Conservation (phyloP, 2,113 vertebrate genomes). For the Xenotilapia leptura region DNA sequence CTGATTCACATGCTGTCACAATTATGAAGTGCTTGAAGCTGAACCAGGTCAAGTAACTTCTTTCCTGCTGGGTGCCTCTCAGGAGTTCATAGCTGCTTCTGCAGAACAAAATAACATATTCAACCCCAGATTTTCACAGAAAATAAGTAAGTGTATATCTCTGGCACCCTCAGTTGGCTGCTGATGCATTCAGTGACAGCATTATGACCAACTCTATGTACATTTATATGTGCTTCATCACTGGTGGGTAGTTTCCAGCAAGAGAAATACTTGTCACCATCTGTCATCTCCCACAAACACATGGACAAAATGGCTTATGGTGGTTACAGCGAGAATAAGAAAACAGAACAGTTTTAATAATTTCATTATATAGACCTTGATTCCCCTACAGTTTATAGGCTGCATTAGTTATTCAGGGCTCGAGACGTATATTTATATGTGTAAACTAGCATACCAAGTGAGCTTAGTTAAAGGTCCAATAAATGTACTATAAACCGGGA, state of each 20-base stretch:
- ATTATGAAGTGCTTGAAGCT: neutral
- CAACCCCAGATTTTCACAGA: neutral
- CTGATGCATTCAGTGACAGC: neutral
- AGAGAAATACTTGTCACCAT: slow-evolving; percentile 15
- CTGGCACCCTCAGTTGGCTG: neutral
- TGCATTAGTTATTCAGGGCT: neutral
- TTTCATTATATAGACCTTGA: neutral
- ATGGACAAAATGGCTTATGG: neutral
- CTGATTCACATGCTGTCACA: slow-evolving; percentile 4
- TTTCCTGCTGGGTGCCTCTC: neutral
- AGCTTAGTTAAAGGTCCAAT: neutral
- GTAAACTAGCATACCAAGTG: neutral
- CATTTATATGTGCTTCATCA: neutral
- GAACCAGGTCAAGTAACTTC: neutral
- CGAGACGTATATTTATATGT: neutral
- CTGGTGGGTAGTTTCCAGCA: neutral
- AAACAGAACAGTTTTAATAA: neutral
- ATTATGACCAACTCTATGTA: neutral
- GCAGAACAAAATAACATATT: neutral
- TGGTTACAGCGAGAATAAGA: neutral
- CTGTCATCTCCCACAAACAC: slow-evolving; percentile 4
- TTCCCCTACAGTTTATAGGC: neutral
- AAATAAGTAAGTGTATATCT: neutral
- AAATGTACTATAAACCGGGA: neutral
- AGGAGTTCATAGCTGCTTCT: neutral